These are phyloP conservation scores for Tuta absoluta DNA, from an alignment of 2,888 invertebrate species.

Conservation along the genomic window DNA sequence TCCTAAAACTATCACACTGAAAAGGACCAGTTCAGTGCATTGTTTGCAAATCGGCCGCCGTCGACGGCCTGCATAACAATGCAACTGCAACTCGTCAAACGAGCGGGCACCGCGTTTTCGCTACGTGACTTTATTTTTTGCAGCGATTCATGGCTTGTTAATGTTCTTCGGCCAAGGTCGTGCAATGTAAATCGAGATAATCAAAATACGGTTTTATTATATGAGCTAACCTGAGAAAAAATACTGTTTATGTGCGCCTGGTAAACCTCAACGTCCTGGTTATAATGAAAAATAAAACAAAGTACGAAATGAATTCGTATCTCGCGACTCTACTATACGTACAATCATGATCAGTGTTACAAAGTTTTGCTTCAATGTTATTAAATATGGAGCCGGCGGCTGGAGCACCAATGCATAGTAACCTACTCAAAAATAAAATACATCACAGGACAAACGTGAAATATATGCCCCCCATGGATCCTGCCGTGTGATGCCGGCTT, in stretches of 20 bases:
- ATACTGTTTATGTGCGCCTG: conserved; percentile 14
- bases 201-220: conserved; percentile 26
- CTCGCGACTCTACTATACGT: not conserved
- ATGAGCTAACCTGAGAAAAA: conserved; percentile 17
- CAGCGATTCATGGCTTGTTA: conserved; percentile 37
- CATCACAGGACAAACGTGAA: too few relatives aligned
- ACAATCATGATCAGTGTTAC: not conserved
- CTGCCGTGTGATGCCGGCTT: too few relatives aligned
- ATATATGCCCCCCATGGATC: too few relatives aligned
- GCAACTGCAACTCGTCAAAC: conserved; percentile 34
- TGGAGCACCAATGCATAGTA: not conserved
- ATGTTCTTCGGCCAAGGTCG: conserved; percentile 43
- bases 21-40: conserved; percentile 52
- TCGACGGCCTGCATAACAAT: conserved; percentile 36
- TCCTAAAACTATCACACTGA: conserved; percentile 57
- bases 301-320: not conserved
- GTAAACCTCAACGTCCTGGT: not conserved
- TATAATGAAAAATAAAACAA: not conserved
- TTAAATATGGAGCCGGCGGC: not conserved
- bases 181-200: conserved; percentile 36
- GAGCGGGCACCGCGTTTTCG: conserved; percentile 33
- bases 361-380: not conserved
- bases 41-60: conserved; percentile 49
- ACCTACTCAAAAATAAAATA: not conserved
- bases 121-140: conserved; percentile 42